Evolutionary conservation across 2,888 invertebrate genomes (phyloP).

Genomic region (Aethes cnicana): DNA sequence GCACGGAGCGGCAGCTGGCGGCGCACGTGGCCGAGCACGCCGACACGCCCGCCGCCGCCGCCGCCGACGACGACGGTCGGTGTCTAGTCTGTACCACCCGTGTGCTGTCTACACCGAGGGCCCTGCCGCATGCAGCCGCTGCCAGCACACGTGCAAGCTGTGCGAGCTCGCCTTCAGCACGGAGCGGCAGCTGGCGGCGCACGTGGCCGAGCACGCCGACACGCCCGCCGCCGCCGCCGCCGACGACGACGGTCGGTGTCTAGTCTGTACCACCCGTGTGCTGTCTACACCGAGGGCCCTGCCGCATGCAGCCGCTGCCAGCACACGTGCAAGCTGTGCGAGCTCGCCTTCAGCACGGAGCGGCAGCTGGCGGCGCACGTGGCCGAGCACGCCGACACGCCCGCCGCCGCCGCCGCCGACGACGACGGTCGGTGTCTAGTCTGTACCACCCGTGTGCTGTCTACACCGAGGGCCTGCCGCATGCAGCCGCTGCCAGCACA

Average conservation of each 20-base stretch:
- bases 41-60: conserved; percentile 31
- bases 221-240: conserved; percentile 31
- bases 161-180: conserved; percentile 51
- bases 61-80: conserved; percentile 34
- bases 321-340: conserved; percentile 50
- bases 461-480: conserved; percentile 48
- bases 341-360: conserved; percentile 47
- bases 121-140: conserved; percentile 37
- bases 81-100: neutral
- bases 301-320: conserved; percentile 34
- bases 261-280: no score
- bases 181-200: conserved; percentile 43
- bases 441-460: no score
- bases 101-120: no score
- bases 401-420: conserved; percentile 31
- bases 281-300: conserved; percentile 51
- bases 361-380: conserved; percentile 38
- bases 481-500: conserved; percentile 33
- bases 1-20: conserved; percentile 45
- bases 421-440: conserved; percentile 29
- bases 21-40: conserved; percentile 27
- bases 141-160: conserved; percentile 41
- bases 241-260: conserved; percentile 33
- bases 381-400: conserved; percentile 31
- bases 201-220: conserved; percentile 29